Base-by-base conservation (phyloP, 2,113 vertebrate species). In the Lophius piscatorius region DNA sequence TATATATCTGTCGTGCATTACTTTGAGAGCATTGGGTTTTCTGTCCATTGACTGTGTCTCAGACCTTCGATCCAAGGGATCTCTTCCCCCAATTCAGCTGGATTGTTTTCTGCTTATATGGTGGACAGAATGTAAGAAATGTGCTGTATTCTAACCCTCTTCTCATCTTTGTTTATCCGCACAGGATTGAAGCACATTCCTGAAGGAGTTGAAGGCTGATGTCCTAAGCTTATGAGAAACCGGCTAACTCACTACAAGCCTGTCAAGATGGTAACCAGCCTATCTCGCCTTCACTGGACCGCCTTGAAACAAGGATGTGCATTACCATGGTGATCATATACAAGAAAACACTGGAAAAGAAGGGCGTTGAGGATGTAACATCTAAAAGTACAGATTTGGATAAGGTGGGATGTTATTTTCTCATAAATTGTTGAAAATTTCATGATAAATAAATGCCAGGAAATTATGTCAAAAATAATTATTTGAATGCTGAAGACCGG, bases 311-410 rank as follows among this genome's bases (percentile, higher is more conserved):
- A 83, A 80, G 83, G 76, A 92, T 88, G 87, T 88, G 80, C 36
- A 66, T 90, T 87, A 92, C 87, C 90, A 94, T 95, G 94, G 93
- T 96, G 88, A 95, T 94, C 88, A 93, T 95, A 90, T 92, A 91
- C 86, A 91, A 93, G 87, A 94, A 93, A 93, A 91, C 89, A 87
- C 89, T 93, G 92, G 91, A 92, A 82, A 93, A 92, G 89, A 91
- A 94, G 91, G 85, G 79, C 47, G 90, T 84, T 28, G 92, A 93
- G 77, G 92, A 94, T 60, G 50, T 93, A 90, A 89, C 85, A 64
- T 69, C 91, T 82, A 88, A 83, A 84, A 78, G 55, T 41, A 72
- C 79, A 31, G 59, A 80, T 75, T 89, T 92, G 83, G 91, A 91
- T 83, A 86, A 80, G 92, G 94, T 96, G 80, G 95, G 94, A 61